These are phyloP conservation scores for Hermodice carunculata DNA, from an alignment of 2,888 invertebrate genomes.

Conservation along the genomic window DNA sequence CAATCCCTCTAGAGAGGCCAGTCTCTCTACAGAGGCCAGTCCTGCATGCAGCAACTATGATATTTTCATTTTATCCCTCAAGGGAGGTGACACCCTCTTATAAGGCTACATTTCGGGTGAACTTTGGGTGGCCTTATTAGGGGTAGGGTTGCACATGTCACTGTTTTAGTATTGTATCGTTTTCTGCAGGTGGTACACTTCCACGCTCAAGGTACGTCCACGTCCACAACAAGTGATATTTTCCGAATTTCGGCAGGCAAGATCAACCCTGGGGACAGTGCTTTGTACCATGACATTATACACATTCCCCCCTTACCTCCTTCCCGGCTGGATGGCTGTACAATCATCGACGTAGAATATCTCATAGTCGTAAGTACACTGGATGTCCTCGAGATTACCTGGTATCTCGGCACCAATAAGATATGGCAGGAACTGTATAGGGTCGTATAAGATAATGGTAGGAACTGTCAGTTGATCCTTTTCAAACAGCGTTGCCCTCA, in stretches of 20 bases:
- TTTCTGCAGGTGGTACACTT: slow-evolving; percentile 33
- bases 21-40: too few species aligned
- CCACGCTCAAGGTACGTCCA: slow-evolving; percentile 29
- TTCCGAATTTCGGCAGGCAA: slow-evolving; percentile 48
- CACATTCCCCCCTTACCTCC: slow-evolving; percentile 51
- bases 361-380: slow-evolving; percentile 36
- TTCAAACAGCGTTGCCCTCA: too few species aligned
- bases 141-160: not conserved
- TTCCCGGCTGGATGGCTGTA: slow-evolving; percentile 39
- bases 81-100: not conserved
- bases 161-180: too few species aligned
- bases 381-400: too few species aligned
- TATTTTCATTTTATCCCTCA: too few species aligned
- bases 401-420: too few species aligned
- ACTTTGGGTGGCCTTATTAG: not conserved
- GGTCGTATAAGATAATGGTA: too few species aligned
- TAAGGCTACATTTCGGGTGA: not conserved
- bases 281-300: slow-evolving; percentile 49
- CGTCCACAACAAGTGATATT: slow-evolving; percentile 33
- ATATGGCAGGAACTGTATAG: too few species aligned
- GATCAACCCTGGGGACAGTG: slow-evolving; percentile 40
- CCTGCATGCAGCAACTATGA: too few species aligned
- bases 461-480: too few species aligned
- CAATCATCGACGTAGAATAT: slow-evolving; percentile 44
- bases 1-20: too few species aligned